Evolutionary conservation across 2,113 vertebrate genomes (phyloP).

Genomic region (Zosterops hypoxanthus): DNA sequence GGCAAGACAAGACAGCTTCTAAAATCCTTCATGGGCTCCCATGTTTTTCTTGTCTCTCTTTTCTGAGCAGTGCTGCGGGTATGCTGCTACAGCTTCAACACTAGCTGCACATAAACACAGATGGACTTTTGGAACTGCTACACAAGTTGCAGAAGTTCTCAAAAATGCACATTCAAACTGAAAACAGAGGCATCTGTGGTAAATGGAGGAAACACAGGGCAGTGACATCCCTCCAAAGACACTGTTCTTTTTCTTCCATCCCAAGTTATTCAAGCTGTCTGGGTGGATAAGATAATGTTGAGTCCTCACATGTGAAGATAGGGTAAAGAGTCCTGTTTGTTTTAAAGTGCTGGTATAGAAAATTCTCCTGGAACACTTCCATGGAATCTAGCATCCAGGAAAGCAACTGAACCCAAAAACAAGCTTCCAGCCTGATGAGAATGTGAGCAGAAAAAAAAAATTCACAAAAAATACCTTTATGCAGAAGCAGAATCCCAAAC

Average conservation of each 20-base stretch:
- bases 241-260: not conserved
- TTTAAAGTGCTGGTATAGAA: not conserved
- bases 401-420: not conserved
- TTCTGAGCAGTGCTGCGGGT: not conserved
- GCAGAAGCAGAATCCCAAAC: not conserved
- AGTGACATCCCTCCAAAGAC: not conserved
- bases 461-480: not conserved
- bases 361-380: not conserved
- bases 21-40: not conserved
- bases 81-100: not conserved
- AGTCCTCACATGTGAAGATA: not conserved
- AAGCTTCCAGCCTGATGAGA: not conserved
- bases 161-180: not conserved
- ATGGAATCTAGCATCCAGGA: not conserved
- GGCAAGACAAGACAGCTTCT: not conserved
- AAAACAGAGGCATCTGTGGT: not conserved
- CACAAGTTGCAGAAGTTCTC: not conserved
- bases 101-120: not conserved
- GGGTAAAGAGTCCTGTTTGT: not conserved
- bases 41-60: not conserved
- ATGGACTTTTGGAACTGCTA: not conserved
- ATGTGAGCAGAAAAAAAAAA: too few species aligned
- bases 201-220: not conserved
- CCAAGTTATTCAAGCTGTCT: not conserved
- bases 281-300: fast-evolving